Evolutionary conservation across 2,113 vertebrate species (phyloP).

Genomic region (Crocuta crocuta): DNA sequence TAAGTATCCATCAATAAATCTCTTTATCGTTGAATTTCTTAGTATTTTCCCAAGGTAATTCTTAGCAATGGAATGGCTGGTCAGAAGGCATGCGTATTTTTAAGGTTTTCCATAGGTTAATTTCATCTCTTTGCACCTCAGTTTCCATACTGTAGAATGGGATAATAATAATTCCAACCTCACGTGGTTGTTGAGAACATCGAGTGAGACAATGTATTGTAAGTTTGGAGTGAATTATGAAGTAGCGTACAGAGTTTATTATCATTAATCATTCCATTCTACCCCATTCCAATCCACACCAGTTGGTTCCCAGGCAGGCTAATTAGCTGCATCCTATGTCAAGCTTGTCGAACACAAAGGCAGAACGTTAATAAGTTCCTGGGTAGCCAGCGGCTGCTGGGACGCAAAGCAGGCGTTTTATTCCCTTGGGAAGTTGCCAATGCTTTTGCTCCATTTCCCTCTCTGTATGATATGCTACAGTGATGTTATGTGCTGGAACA

Average conservation of each 20-base stretch:
- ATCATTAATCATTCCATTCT: neutral
- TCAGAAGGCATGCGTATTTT: neutral
- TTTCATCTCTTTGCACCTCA: neutral
- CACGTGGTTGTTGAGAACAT: neutral
- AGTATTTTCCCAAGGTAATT: slow-evolving; percentile 27
- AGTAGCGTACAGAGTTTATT: neutral
- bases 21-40: neutral
- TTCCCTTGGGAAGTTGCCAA: neutral
- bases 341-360: neutral
- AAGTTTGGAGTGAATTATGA: neutral
- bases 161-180: neutral
- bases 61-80: neutral
- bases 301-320: neutral
- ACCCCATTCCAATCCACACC: neutral
- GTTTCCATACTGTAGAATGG: neutral
- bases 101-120: neutral
- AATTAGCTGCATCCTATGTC: neutral
- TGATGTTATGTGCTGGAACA: neutral
- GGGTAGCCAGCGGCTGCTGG: neutral
- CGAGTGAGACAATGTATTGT: neutral
- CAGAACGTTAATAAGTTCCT: neutral
- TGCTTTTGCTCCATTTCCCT: neutral
- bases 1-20: neutral
- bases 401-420: neutral
- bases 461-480: neutral